Base-by-base conservation (phyloP, 2,888 invertebrate species). In the Falcaria lacertinaria region DNA sequence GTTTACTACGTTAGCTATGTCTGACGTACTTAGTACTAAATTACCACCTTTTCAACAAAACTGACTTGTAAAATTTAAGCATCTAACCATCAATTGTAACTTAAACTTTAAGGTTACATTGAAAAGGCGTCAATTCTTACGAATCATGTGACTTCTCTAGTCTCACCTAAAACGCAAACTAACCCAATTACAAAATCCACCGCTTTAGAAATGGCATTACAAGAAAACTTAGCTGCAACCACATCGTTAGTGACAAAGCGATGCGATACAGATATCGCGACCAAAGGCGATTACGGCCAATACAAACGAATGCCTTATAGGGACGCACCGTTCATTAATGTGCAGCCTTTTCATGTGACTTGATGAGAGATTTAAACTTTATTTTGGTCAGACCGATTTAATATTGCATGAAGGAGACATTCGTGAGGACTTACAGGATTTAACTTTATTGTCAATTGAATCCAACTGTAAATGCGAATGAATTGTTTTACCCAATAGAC, bases 291-390 rank as follows among this genome's bases (percentile, higher is more conserved):
- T 81, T 76, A 73, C 70, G 69, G 65, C 54, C 64, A 57, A 64
- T 65, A 69, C 76, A 76, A 80, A 77, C 78, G 71, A 78, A 73
- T 57, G 50, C 81, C 81, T 60, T 82, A 73, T 79, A 82, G 57
- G 80, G 82, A 48, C 44, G 52, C 45, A 54, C 53, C 52, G 69
- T 75, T 78, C 77, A 80, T 80, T 80, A 79, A 57, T 60, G 61
- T 54, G 58, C 57, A 54, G 44, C 48, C 48, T 42, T 44, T 19
- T 43, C 34, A 28, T 45, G 39, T 53, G 66, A 64, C 64, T 69
- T 69, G 70, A 72, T 70, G 68, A 63, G 58, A 50, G 52, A 59
- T 53, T 43, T 54, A 45, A 43, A 47, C 37, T 25, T 37, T 22
- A 37, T 37, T 37, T 37, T 37, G 37, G 37, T 37, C 22, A 13